These are phyloP conservation scores for Drosophila percnosoma DNA, from an alignment of 2,888 invertebrate species.

Conservation along the genomic window DNA sequence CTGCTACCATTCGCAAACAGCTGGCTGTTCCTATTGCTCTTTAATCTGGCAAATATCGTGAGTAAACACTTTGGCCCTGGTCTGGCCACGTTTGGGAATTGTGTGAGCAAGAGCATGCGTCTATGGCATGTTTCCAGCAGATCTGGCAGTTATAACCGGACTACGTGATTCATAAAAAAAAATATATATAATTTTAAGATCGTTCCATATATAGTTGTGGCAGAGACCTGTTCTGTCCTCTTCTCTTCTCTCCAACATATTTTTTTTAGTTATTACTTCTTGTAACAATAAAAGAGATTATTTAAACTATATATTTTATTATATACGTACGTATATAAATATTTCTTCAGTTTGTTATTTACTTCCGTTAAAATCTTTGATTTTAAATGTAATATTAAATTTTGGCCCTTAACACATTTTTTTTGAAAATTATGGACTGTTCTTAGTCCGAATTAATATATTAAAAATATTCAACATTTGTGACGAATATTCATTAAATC, in stretches of 20 bases:
- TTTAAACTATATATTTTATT: not conserved
- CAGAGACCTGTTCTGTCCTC: not conserved
- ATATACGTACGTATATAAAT: not conserved
- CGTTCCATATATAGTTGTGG: not conserved
- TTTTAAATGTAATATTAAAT: not conserved
- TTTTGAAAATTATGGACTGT: not conserved
- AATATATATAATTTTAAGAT: not conserved
- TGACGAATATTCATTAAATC: not conserved
- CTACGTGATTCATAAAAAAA: constrained; percentile 12
- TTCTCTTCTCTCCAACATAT: not conserved
- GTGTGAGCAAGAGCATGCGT: constrained; percentile 30
- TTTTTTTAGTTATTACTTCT: not conserved
- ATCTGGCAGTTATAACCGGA: constrained; percentile 5
- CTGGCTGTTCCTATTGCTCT: constrained; percentile 2
- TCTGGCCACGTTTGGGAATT: constrained; percentile 16
- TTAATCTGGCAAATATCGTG: constrained; percentile 44
- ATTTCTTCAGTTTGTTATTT: not conserved
- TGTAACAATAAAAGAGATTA: not conserved
- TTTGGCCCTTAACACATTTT: not conserved
- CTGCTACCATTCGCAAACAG: constrained; percentile 17
- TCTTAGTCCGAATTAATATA: not conserved
- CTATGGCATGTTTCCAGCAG: constrained; percentile 23
- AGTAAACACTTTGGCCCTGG: constrained; percentile 32
- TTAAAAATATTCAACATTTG: not conserved
- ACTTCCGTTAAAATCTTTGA: not conserved